These are phyloP conservation scores for Eonycteris spelaea DNA, from an alignment of 2,113 vertebrate genomes.

Conservation along the genomic window DNA sequence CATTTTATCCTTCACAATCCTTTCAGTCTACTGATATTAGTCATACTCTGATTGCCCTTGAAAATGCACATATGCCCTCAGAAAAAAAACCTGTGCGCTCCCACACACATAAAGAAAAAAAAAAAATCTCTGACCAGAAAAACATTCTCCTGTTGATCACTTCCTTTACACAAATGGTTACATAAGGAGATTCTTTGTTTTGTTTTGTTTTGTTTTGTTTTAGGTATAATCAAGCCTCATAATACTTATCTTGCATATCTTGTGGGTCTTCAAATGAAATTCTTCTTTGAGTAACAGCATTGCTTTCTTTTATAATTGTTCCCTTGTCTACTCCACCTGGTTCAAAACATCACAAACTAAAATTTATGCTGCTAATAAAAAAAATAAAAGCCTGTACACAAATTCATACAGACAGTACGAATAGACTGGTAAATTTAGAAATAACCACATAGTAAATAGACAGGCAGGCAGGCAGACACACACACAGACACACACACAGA, in stretches of 20 bases:
- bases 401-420: neutral
- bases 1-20: neutral
- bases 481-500: no score
- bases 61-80: neutral
- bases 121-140: neutral
- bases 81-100: neutral
- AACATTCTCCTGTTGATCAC: neutral
- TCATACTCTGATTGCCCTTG: neutral
- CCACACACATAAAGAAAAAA: neutral
- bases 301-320: conserved; percentile 18
- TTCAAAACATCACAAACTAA: conserved; percentile 34
- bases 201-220: neutral
- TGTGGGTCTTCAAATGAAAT: conserved; percentile 40
- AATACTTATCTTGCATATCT: conserved; percentile 58
- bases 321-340: neutral
- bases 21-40: neutral
- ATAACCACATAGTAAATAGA: neutral
- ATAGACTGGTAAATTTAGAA: neutral
- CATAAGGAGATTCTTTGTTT: neutral
- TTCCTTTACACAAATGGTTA: conserved; percentile 5
- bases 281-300: conserved; percentile 28
- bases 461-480: neutral
- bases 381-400: neutral
- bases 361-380: conserved; percentile 35
- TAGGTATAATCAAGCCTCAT: neutral